Percentiles rank a stretch among this genome's conserved stretches.
phyloP scores from a whole-genome alignment of 2,888 invertebrate genomes.

The Linnaemya tessellans region DNA sequence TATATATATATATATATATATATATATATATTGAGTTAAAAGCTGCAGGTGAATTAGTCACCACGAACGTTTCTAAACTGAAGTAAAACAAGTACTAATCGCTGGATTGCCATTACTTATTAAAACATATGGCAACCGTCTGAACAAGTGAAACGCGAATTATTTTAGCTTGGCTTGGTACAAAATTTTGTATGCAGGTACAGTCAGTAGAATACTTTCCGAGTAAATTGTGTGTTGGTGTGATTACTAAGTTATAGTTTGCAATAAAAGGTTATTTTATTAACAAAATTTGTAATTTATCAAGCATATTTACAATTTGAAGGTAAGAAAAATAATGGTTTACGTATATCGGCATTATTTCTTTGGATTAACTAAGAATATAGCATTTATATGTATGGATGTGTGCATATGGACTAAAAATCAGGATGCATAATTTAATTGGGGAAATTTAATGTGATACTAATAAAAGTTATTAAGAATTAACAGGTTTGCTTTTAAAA shows the following conservation, averaged over 20 bases:
- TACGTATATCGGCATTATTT: not conserved
- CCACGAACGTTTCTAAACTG: too few relatives aligned
- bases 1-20: too few relatives aligned
- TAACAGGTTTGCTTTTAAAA: not conserved
- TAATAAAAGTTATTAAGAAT: not conserved
- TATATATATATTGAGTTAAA: too few relatives aligned
- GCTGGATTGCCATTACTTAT: not conserved
- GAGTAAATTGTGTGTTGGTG: constrained; percentile 54
- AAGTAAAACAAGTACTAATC: not conserved
- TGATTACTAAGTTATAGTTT: constrained; percentile 32
- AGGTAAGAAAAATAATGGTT: constrained; percentile 48
- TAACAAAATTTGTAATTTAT: constrained; percentile 16
- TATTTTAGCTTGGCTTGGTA: constrained; percentile 62
- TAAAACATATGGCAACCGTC: constrained; percentile 51
- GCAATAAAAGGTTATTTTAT: constrained; percentile 33
- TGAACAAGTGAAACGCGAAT: constrained; percentile 52
- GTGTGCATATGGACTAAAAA: not conserved
- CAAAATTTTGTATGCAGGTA: constrained; percentile 68
- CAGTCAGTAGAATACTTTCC: constrained; percentile 72
- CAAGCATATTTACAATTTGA: constrained; percentile 34
- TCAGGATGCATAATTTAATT: too few relatives aligned
- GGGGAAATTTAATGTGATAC: too few relatives aligned
- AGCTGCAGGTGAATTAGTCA: too few relatives aligned
- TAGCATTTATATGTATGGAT: not conserved
- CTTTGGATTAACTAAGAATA: not conserved